A percentile compares a stretch with the other conserved stretches of the same genome.
Evolutionary conservation across 1,140 invertebrate genomes (phyloP).

Genomic region (Druon quercuslanigerum): DNA sequence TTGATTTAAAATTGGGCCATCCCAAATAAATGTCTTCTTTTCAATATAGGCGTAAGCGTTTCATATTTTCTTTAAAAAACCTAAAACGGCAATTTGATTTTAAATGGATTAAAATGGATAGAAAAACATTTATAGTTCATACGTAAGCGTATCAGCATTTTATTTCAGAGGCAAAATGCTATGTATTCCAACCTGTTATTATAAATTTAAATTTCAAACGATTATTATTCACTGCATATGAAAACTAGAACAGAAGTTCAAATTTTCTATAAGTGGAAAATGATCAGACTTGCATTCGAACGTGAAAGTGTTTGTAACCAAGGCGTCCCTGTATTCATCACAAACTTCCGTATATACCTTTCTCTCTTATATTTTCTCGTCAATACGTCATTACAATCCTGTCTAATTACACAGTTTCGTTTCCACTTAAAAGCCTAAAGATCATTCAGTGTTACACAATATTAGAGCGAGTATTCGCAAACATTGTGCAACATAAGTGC

Average conservation of each 20-base stretch:
- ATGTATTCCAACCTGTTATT: neutral
- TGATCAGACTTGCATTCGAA: neutral
- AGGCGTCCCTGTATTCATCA: neutral
- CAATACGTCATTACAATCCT: conserved; percentile 18
- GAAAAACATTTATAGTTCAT: too few species aligned
- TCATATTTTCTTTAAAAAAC: too few species aligned
- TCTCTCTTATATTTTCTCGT: conserved; percentile 17
- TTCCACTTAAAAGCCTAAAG: neutral
- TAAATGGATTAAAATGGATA: too few species aligned
- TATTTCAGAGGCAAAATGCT: too few species aligned
- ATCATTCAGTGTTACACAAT: neutral
- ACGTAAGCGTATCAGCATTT: too few species aligned
- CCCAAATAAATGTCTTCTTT: too few species aligned
- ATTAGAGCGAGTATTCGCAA: neutral
- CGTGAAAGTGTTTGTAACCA: neutral
- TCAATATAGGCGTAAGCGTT: too few species aligned
- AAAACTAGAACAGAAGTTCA: neutral
- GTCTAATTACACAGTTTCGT: neutral
- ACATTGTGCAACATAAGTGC: conserved; percentile 8
- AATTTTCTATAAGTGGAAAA: neutral
- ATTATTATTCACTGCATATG: neutral
- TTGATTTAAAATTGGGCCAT: too few species aligned
- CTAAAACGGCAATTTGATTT: too few species aligned
- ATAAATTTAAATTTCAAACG: neutral
- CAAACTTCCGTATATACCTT: conserved; percentile 16